Evolutionary conservation across 92 coral and sea anemone species (phyloP), one percentile per base, ranked within the genome.

Genomic region (Zoanthus solanderi): DNA sequence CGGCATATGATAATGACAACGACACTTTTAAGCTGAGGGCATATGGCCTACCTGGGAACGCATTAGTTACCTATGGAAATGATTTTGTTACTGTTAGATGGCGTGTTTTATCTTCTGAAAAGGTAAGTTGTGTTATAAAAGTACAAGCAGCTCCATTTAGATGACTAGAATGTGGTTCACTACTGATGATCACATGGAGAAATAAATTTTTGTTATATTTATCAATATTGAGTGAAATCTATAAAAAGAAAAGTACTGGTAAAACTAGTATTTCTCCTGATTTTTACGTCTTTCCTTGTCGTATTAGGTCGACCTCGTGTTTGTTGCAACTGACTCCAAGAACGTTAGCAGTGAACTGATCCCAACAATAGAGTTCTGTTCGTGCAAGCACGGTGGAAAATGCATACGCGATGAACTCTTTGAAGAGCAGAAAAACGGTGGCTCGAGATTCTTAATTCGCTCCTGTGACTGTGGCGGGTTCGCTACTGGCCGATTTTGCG

Each of bases 391-490:
- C 88, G 92, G 85, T 23, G 93, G 93, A 29, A 78, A 54, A 18
- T 95, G 98, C 73, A 74, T 73, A 48, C 83, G 78, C 58, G 95
- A 87, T 68, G 85, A 84, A 37, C 82, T 75, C 54, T 86, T 66
- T 17, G 77, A 69, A 82, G 58, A 53, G 23, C 88, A 91, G 52
- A 58, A 52, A 47, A 77, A 93, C 52, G 84, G 63, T 9, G 92
- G 90, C 45, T 52, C 73, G 34, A 78, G 88, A 61, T 93, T 93
- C 71, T 9, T 87, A 18, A 52, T 93, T 8, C 71, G 87, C 85
- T 87, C 91, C 3, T 95, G 98, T 67, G 90, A 58, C 50, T 95
- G 98, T 89, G 89, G 92, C 79, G 79, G 78, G 65, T 91, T 92
- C 31, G 91, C 79, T 63, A 85, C 88, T 60, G 98, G 98, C 82